These are phyloP conservation scores for Donacobius atricapilla DNA, from an alignment of 2,113 vertebrate species.

Conservation along the genomic window DNA sequence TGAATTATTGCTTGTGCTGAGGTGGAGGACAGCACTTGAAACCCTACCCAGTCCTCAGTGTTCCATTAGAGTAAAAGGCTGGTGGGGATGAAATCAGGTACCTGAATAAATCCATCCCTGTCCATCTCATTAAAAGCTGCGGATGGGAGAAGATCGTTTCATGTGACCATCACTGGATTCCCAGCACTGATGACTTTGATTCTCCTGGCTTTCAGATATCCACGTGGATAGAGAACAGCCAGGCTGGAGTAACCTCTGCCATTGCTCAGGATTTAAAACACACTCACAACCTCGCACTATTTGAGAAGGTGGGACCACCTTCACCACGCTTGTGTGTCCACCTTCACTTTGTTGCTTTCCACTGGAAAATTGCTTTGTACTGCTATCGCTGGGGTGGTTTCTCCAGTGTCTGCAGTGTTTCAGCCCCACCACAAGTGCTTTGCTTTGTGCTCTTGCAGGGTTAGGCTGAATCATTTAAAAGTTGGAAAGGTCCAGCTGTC, in stretches of 20 bases:
- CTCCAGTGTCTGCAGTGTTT: not conserved
- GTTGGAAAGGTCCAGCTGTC: not conserved
- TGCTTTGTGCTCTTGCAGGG: not conserved
- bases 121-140: accelerated
- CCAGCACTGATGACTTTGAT: accelerated
- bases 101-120: not conserved
- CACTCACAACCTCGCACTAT: accelerated
- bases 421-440: not conserved
- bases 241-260: not conserved
- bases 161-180: accelerated
- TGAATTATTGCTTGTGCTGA: not conserved
- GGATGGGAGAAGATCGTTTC: not conserved
- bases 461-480: not conserved
- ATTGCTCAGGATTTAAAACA: not conserved
- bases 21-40: not conserved
- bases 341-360: not conserved
- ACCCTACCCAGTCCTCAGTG: not conserved
- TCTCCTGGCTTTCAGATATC: not conserved
- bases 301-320: not conserved
- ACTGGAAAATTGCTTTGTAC: not conserved
- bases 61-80: not conserved
- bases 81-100: not conserved
- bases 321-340: accelerated
- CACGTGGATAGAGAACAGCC: accelerated
- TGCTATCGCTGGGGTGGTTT: not conserved